Percentiles rank a stretch among this genome's conserved stretches.
These are phyloP conservation scores for Gyrodactylus salaris DNA, from an alignment of 1,140 invertebrate genomes.

Conservation along the genomic window DNA sequence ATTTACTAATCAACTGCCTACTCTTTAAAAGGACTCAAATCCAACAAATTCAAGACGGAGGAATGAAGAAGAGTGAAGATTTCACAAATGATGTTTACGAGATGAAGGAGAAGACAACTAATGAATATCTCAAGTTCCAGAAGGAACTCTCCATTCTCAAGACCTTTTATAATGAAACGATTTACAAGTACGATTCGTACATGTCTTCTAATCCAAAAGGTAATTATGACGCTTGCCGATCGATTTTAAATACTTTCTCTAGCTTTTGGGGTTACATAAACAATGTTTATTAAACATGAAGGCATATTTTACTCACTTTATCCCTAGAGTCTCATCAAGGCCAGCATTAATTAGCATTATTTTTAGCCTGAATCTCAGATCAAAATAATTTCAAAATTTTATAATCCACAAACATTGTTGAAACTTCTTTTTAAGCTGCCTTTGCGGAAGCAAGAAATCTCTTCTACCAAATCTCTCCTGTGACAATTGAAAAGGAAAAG, in stretches of 20 bases:
- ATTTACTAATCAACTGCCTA: background rate
- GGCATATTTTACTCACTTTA: no score
- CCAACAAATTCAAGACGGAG: background rate
- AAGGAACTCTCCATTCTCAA: background rate
- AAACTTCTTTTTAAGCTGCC: background rate
- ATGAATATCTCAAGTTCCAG: background rate
- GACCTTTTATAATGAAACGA: background rate
- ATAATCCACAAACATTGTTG: background rate
- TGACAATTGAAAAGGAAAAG: background rate
- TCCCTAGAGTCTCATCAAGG: no score
- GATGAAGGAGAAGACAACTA: background rate
- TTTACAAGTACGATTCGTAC: background rate
- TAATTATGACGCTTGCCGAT: background rate
- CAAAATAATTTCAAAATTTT: no score
- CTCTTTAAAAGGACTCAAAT: background rate
- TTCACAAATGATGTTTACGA: background rate
- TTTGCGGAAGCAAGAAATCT: background rate
- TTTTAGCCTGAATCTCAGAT: no score
- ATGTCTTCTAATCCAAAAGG: background rate
- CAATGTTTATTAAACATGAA: no score
- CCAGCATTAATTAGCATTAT: no score
- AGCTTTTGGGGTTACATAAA: no score
- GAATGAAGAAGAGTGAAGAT: background rate
- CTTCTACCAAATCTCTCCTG: background rate
- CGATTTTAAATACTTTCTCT: no score